These are phyloP conservation scores for Chirona hameri DNA, from an alignment of 2,888 invertebrate genomes.

Conservation along the genomic window DNA sequence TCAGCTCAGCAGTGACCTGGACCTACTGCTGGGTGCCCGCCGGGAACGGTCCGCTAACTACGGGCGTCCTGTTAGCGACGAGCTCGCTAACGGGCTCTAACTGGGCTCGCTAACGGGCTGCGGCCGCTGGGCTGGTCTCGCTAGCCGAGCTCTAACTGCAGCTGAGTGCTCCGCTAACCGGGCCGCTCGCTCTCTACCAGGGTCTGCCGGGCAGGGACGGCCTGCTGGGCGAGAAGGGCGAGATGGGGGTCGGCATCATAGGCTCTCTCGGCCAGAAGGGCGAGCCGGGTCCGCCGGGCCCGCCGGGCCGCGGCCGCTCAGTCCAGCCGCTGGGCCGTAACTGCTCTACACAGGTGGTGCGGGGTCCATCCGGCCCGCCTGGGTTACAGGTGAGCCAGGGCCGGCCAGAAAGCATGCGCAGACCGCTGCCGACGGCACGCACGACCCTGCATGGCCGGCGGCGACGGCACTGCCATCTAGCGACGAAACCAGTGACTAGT, in stretches of 20 bases:
- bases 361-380: background rate
- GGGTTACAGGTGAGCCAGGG: conserved; percentile 40
- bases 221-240: conserved; percentile 59
- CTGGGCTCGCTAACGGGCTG: background rate
- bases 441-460: conserved; percentile 47
- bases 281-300: conserved; percentile 47
- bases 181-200: conserved; percentile 26
- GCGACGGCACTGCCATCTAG: conserved; percentile 42
- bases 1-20: background rate
- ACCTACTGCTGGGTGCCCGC: no score
- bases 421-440: conserved; percentile 46
- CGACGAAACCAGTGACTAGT: no score
- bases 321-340: background rate
- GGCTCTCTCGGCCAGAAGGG: conserved; percentile 59
- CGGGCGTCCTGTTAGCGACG: no score
- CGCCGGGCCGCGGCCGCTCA: background rate
- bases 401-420: conserved; percentile 41
- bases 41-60: no score
- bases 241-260: conserved; percentile 47
- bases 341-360: conserved; percentile 1
- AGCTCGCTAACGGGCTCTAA: conserved; percentile 25
- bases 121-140: no score
- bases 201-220: conserved; percentile 41
- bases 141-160: no score
- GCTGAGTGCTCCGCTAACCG: background rate